Evolutionary conservation across 1,140 invertebrate species (phyloP).

Genomic region (Drosophila sechellia): DNA sequence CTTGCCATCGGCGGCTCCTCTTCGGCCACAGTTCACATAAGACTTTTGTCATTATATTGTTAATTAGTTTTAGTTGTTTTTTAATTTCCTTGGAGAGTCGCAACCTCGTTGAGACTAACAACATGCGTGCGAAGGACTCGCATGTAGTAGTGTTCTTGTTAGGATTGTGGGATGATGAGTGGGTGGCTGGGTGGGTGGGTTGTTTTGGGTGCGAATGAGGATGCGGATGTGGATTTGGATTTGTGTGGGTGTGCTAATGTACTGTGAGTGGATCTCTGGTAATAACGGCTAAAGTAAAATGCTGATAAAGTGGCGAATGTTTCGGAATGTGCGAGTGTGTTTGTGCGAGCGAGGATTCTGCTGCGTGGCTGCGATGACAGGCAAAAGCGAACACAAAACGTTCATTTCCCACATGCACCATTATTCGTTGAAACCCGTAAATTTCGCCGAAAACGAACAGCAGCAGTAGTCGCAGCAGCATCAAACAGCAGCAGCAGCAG

Average conservation of each 20-base stretch:
- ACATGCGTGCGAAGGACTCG: slow-evolving; percentile 41
- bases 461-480: slow-evolving; percentile 21
- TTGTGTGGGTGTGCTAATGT: slow-evolving; percentile 57
- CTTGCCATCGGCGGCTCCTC: not conserved
- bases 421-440: slow-evolving; percentile 82
- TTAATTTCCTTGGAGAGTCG: slow-evolving; percentile 82
- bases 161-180: not conserved
- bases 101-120: slow-evolving; percentile 60
- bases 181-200: not conserved
- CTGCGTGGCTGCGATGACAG: slow-evolving; percentile 75
- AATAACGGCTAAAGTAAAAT: slow-evolving; percentile 81
- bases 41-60: slow-evolving; percentile 81
- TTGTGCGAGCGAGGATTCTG: slow-evolving; percentile 47
- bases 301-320: slow-evolving; percentile 80
- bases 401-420: slow-evolving; percentile 82
- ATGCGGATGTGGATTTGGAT: not conserved
- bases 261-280: slow-evolving; percentile 64
- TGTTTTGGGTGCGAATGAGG: slow-evolving; percentile 5
- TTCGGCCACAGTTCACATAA: slow-evolving; percentile 52
- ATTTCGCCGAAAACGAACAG: slow-evolving; percentile 73
- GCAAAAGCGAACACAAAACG: slow-evolving; percentile 81
- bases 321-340: slow-evolving; percentile 52
- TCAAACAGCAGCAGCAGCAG: slow-evolving; percentile 3
- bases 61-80: slow-evolving; percentile 84
- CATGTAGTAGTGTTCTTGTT: slow-evolving; percentile 19